Base-by-base conservation (phyloP, 2,888 invertebrate species). In the Scaeva pyrastri region DNA sequence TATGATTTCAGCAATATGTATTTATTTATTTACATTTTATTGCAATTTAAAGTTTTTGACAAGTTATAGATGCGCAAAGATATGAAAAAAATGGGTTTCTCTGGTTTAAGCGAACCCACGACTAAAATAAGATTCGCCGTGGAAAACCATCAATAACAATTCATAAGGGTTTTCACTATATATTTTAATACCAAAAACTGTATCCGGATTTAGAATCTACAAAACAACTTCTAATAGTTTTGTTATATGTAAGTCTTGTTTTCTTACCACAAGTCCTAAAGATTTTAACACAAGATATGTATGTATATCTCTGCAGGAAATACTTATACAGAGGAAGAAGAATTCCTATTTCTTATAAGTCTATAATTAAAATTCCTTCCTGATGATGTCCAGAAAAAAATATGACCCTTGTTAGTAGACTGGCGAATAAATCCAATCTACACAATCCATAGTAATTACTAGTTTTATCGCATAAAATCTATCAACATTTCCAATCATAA, bases 301-400 rank as follows among this genome's bases (percentile, higher is more conserved):
- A 12, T 45, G 1, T 14, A 6, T 8, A n/a, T n/a, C 19, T n/a
- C 60, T 73, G 50, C 36, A n/a, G 43, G n/a, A n/a, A 60, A 62
- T 12, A n/a, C n/a, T n/a, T n/a, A n/a, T n/a, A 26, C 55, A 45
- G 21, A 73, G 58, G 50, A 72, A 60, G 78, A 83, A 74, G 70
- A 41, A 19, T 60, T 72, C 36, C 73, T 45, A 26, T 62, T 55
- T 21, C 21, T n/a, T 31, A 39, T 14, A 6, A n/a, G n/a, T n/a
- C n/a, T 68, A 36, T 86, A 70, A 86, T 86, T 86, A 86, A 74
- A 86, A 77, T 77, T 77, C 52, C 86, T 86, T 86, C 86, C 86
- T 81, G 86, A 77, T 81, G 86, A 77, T 70, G 31, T 31, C 6
- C 31, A 31, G 8, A 31, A 26, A 66, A 26, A 41, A 8, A 45